Evolutionary conservation across 2,888 invertebrate genomes (phyloP).

Genomic region (Pterostichus madidus): DNA sequence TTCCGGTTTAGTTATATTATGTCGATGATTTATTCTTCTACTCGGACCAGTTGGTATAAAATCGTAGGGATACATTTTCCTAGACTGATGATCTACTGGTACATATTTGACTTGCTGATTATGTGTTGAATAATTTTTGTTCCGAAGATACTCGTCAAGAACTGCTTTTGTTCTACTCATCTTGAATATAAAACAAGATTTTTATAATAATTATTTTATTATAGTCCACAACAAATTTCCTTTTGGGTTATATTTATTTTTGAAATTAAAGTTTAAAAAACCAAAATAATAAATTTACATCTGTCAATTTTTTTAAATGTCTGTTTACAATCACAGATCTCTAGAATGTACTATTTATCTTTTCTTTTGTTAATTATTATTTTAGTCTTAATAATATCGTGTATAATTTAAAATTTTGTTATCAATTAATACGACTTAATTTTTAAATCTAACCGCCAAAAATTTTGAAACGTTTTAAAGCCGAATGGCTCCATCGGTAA

Average conservation of each 20-base stretch:
- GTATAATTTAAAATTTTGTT: background rate
- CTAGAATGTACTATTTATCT: background rate
- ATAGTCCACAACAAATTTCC: conserved; percentile 21
- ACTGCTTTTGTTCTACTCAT: conserved; percentile 24
- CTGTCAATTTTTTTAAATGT: conserved; percentile 26
- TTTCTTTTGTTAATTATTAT: background rate
- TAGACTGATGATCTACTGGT: background rate
- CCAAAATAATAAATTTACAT: conserved; percentile 27
- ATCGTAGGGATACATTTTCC: background rate
- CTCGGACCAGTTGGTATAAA: background rate
- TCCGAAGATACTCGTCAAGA: conserved; percentile 9
- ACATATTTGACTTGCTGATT: conserved; percentile 5
- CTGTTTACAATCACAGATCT: background rate
- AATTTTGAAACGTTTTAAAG: background rate
- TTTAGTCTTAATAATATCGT: background rate
- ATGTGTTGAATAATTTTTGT: background rate
- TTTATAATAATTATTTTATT: background rate
- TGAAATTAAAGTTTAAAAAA: background rate
- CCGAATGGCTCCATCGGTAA: background rate
- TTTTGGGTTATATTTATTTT: background rate
- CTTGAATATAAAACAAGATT: background rate
- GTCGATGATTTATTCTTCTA: background rate
- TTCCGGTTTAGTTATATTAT: background rate
- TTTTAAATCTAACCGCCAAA: background rate
- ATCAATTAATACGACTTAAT: background rate